Base-by-base conservation (phyloP, 2,797 vertebrate species). In the Chaenodraco wilsoni region DNA sequence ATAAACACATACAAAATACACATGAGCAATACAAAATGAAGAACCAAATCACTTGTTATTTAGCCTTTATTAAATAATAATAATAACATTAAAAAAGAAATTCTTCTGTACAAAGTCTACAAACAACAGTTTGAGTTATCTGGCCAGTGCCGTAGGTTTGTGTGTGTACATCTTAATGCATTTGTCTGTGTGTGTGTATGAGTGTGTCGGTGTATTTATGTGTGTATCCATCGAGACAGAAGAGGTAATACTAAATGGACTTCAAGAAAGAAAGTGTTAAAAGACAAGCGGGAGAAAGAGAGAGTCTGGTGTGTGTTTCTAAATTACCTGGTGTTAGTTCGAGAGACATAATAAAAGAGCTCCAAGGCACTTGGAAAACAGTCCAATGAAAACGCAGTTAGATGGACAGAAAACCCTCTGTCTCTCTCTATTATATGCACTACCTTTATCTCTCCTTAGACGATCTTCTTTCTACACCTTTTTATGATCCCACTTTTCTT, bases 21-120 rank as follows among this genome's bases (percentile, higher is more conserved):
- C 33, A 37, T 37, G 8, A 37, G 33, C 33, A 37, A 37, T 37
- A 76, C 43, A 80, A 62, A 77, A 74, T 19, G 1, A 27, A 64
- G 15, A 71, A 59, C 3, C 44, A 65, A 40, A 56, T 60, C 54
- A 79, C 73, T 82, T 87, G 81, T 94, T 93, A 93, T 94, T 94
- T 91, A 93, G 91, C 89, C 93, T 99, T 99, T 99, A 99, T 99
- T 99, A 99, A 99, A 95, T 95, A 94, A 94, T 95, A 92, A 94
- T 93, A 95, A 95, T 92, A 95, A 92, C 88, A 94, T 92, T 93
- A 93, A 92, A 94, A 97, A 96, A 96, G 95, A 89, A 92, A 89
- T 93, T 93, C 91, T 95, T 97, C 97, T 97, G 96, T 99, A 99
- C 97, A 99, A 99, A 99, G 96, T 95, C 96, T 97, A 99, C 96